Evolutionary conservation across 2,888 invertebrate genomes (phyloP).

Genomic region (Synanthedon formicaeformis): DNA sequence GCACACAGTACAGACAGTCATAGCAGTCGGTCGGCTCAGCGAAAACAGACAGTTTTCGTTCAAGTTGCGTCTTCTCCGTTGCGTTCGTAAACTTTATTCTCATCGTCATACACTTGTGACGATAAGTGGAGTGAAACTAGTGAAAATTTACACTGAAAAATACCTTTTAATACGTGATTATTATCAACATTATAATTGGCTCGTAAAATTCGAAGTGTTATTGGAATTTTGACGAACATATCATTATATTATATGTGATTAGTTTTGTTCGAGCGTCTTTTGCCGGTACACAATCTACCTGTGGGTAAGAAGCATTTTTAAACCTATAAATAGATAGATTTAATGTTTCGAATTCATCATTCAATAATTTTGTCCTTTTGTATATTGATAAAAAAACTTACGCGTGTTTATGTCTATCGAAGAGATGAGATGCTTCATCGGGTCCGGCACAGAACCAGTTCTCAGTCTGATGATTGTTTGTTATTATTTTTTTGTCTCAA

Average conservation of each 20-base stretch:
- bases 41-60: no score
- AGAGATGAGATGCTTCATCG: slow-evolving; percentile 29
- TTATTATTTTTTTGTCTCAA: slow-evolving; percentile 40
- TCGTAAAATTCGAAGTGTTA: slow-evolving; percentile 7
- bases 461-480: slow-evolving; percentile 53
- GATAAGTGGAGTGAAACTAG: slow-evolving; percentile 53
- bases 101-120: slow-evolving; percentile 53
- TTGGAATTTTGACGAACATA: neutral
- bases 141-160: slow-evolving; percentile 17
- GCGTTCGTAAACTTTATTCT: slow-evolving; percentile 33
- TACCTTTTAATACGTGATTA: neutral
- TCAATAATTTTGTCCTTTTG: slow-evolving; percentile 22
- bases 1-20: no score
- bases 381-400: slow-evolving; percentile 34
- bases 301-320: slow-evolving; percentile 47
- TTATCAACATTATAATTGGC: neutral
- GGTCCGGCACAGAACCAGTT: slow-evolving; percentile 45
- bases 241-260: neutral
- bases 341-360: slow-evolving; percentile 10
- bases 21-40: no score
- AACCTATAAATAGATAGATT: neutral
- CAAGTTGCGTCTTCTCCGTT: no score
- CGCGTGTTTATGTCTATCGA: slow-evolving; percentile 38
- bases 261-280: slow-evolving; percentile 30
- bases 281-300: slow-evolving; percentile 51